phyloP scores from a whole-genome alignment of 2,113 vertebrate species.

The Scopus umbretta region DNA sequence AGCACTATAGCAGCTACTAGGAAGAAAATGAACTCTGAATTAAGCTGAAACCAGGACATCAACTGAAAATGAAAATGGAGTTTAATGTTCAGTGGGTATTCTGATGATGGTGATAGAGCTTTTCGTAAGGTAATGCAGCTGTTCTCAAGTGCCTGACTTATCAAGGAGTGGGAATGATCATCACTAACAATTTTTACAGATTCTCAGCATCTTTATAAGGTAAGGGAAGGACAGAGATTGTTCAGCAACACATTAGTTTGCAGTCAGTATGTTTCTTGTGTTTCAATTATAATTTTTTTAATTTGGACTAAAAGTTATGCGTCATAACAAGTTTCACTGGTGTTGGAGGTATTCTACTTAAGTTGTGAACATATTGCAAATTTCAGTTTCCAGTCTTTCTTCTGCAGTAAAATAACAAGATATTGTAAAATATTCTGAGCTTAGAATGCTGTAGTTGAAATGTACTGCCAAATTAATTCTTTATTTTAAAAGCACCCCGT shows the following conservation, averaged over 20 bases:
- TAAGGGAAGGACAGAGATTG: neutral
- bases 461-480: neutral
- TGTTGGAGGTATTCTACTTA: neutral
- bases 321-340: neutral
- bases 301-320: no score
- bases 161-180: neutral
- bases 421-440: neutral
- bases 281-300: no score
- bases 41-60: no score
- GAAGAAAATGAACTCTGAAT: no score
- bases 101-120: neutral
- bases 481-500: neutral
- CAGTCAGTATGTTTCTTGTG: neutral
- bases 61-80: neutral
- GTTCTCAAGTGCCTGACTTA: neutral
- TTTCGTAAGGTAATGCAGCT: neutral
- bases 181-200: neutral
- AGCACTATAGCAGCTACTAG: no score
- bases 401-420: neutral
- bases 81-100: neutral
- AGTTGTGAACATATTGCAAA: neutral
- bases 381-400: neutral
- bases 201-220: neutral
- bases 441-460: neutral
- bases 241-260: neutral